Evolutionary conservation across 2,888 invertebrate genomes (phyloP).

Genomic region (Leptura quadrifasciata): DNA sequence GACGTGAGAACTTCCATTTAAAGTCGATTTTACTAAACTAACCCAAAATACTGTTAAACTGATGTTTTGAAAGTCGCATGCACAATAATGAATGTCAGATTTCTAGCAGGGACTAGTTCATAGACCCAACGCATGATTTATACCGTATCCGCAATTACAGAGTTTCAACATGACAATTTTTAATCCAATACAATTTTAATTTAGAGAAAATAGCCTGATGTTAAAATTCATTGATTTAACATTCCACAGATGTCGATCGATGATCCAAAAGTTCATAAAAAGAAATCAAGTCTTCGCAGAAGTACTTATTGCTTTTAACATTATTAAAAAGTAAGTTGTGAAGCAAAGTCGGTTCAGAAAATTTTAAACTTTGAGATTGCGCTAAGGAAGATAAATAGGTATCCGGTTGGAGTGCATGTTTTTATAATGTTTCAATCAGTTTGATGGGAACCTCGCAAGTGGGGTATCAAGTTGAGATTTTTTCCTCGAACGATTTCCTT

Average conservation of each 20-base stretch:
- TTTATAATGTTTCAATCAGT: constrained; percentile 64
- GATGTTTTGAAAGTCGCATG: too few relatives aligned
- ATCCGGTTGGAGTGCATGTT: constrained; percentile 54
- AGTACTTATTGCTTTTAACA: constrained; percentile 43
- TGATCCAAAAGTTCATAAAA: constrained; percentile 17
- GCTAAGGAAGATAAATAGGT: constrained; percentile 58
- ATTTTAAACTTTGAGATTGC: constrained; percentile 57
- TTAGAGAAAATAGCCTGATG: background rate
- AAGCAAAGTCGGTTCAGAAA: constrained; percentile 41
- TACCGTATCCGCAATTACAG: too few relatives aligned
- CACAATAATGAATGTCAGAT: too few relatives aligned
- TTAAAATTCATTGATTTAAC: constrained; percentile 7
- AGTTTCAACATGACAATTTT: background rate
- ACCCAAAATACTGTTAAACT: too few relatives aligned
- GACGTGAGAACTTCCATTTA: too few relatives aligned
- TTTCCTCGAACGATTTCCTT: constrained; percentile 57
- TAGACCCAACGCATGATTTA: too few relatives aligned
- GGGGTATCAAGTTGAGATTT: constrained; percentile 59
- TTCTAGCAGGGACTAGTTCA: too few relatives aligned
- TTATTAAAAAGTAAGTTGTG: constrained; percentile 48
- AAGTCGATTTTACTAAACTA: too few relatives aligned
- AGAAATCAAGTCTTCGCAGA: constrained; percentile 32
- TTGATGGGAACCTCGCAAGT: constrained; percentile 61
- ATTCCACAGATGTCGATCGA: constrained; percentile 9
- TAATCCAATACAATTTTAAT: background rate